Evolutionary conservation across 2,797 vertebrate species (phyloP).

Genomic region (Lepidocolaptes lacrymiger): DNA sequence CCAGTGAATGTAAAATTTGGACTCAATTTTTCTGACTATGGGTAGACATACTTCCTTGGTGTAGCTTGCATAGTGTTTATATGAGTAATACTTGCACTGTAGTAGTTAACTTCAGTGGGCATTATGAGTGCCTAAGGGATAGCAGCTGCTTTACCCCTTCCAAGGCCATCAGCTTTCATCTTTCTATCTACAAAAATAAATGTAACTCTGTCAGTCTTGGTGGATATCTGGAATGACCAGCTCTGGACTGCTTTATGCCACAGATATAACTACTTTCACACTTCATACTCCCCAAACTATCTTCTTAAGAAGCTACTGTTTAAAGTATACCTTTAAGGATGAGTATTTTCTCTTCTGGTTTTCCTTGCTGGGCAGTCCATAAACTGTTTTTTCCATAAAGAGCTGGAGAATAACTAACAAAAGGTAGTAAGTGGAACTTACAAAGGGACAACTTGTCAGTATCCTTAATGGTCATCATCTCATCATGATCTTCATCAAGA

Average conservation of each 20-base stretch:
- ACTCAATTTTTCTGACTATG: background rate
- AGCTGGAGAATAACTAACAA: slow-evolving; percentile 65
- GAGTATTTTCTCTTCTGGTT: background rate
- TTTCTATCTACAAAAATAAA: background rate
- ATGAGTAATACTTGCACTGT: background rate
- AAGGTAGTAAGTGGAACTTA: slow-evolving; percentile 85
- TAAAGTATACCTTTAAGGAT: background rate
- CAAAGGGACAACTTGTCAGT: slow-evolving; percentile 85
- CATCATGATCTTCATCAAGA: slow-evolving; percentile 84
- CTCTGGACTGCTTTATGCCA: background rate
- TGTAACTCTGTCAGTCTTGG: background rate
- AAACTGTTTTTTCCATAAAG: background rate
- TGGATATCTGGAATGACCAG: background rate
- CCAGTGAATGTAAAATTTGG: background rate
- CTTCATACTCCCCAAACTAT: background rate
- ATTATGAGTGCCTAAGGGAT: background rate
- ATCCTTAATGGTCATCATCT: slow-evolving; percentile 85
- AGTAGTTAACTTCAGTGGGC: background rate
- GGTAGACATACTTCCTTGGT: background rate
- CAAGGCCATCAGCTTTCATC: background rate
- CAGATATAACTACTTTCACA: background rate
- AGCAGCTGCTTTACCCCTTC: background rate
- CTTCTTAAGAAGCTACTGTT: background rate
- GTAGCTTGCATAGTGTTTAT: background rate
- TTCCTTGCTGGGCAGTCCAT: background rate